Conservation (phyloP, 2,113 vertebrate genomes). For the Anoplopoma fimbria region DNA sequence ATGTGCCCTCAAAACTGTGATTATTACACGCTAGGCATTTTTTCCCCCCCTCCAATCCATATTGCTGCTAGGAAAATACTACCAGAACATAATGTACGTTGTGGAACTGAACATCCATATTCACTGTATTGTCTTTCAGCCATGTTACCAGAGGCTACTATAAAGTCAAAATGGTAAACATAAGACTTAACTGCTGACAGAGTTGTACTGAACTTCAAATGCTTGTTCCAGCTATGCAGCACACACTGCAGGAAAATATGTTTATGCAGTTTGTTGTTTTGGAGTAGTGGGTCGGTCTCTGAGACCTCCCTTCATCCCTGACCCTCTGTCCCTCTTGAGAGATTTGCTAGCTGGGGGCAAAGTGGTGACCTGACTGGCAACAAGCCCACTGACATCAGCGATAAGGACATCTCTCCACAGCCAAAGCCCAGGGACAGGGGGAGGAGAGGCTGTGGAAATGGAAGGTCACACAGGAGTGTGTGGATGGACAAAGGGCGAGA, state of each 20-base stretch:
- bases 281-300: conserved; percentile 44
- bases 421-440: conserved; percentile 42
- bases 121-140: conserved; percentile 26
- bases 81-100: conserved; percentile 37
- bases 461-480: conserved; percentile 65
- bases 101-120: conserved; percentile 26
- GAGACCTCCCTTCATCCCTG: conserved; percentile 57
- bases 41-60: conserved; percentile 26
- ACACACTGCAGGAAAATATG: conserved; percentile 31
- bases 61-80: conserved; percentile 40
- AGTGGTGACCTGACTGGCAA: conserved; percentile 67
- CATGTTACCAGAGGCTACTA: conserved; percentile 9
- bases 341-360: conserved; percentile 58
- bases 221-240: conserved; percentile 11
- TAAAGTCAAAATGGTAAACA: conserved; percentile 33
- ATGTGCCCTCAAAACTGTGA: conserved; percentile 74
- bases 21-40: conserved; percentile 68
- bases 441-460: conserved; percentile 50
- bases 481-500: conserved; percentile 37
- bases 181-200: conserved; percentile 4
- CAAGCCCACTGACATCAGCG: conserved; percentile 65
- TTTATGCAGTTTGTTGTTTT: conserved; percentile 51
- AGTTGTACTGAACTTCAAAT: conserved; percentile 20
- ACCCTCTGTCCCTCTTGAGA: conserved; percentile 59
- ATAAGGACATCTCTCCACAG: conserved; percentile 69